Base-by-base conservation (phyloP, 2,113 vertebrate genomes). In the Nannobrachium achirus region DNA sequence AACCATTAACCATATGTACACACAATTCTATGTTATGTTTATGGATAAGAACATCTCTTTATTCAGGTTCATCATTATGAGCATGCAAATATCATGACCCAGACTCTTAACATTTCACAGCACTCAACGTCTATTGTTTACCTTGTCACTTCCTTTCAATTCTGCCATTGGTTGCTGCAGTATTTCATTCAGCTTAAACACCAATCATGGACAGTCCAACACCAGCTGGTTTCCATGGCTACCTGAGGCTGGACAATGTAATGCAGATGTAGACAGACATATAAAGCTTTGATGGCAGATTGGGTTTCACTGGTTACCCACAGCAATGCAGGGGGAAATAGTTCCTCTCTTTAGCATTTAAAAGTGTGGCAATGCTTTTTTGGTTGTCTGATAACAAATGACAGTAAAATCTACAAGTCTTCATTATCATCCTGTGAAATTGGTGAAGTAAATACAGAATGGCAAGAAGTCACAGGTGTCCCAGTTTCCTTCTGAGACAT, bases 231-330 rank as follows among this genome's bases (percentile, higher is more conserved):
- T 77, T 82, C 77, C 76, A 39, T 62, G 66, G 87, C 67, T 85
- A 91, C 86, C 68, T 69, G 77, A 83, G 80, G 38, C 56, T 7
- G 33, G 55, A 52, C 10, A 74, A 76, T 78, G 71, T 63, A n/a
- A 63, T 56, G 76, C 63, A 73, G 75, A 85, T 84, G 71, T 74
- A 87, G 80, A 71, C 73, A 82, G 68, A 81, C 52, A 52, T 77
- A 87, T 88, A 67, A 88, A 91, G 83, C 73, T 90, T 89, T 84
- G 61, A 91, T 84, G 84, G 83, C 70, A 58, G 79, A 75, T 75
- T 66, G 25, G 59, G 75, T 89, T 86, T 89, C 86, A 75, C 45
- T 59, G 39, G 60, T 57, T 38, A 15, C 39, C 41, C 49, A 63
- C 61, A 55, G 76, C 49, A 76, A 65, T 8, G 45, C 69, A 59